Percentiles rank a stretch among this genome's conserved stretches.
These are phyloP conservation scores for Turritopsis dohrnii DNA, from an alignment of 30 jellyfish, hydroid and myxozoan genomes.

Conservation along the genomic window DNA sequence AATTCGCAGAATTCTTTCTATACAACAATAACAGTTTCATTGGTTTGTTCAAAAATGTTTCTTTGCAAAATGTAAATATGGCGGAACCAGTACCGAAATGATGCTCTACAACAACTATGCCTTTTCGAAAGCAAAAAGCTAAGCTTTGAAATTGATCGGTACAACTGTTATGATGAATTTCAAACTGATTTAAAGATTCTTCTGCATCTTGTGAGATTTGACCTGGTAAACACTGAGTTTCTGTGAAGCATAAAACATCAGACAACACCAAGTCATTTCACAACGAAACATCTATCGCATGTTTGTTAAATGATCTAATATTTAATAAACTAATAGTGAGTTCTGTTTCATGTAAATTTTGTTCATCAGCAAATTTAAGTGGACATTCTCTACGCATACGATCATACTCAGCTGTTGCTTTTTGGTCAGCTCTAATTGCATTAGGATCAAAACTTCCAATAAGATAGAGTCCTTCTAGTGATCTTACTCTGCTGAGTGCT, in stretches of 20 bases:
- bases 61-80: no score
- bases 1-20: background rate
- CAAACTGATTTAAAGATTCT: background rate
- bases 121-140: background rate
- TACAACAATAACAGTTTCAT: no score
- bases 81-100: slow-evolving; percentile 7
- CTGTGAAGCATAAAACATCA: background rate
- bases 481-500: slow-evolving; percentile 24
- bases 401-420: slow-evolving; percentile 17
- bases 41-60: background rate
- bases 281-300: background rate
- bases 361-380: background rate
- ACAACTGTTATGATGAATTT: background rate
- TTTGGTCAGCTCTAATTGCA: slow-evolving; percentile 17
- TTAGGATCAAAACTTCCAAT: slow-evolving; percentile 16
- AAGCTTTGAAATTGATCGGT: background rate
- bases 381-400: background rate
- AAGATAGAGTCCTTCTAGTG: slow-evolving; percentile 15
- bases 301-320: slow-evolving; percentile 8
- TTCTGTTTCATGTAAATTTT: background rate
- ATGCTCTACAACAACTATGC: background rate
- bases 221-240: background rate
- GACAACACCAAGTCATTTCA: background rate
- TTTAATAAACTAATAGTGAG: background rate
- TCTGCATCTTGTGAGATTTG: background rate